These are phyloP conservation scores for Psococerastis gibbosa DNA, from an alignment of 2,888 invertebrate species.

Conservation along the genomic window DNA sequence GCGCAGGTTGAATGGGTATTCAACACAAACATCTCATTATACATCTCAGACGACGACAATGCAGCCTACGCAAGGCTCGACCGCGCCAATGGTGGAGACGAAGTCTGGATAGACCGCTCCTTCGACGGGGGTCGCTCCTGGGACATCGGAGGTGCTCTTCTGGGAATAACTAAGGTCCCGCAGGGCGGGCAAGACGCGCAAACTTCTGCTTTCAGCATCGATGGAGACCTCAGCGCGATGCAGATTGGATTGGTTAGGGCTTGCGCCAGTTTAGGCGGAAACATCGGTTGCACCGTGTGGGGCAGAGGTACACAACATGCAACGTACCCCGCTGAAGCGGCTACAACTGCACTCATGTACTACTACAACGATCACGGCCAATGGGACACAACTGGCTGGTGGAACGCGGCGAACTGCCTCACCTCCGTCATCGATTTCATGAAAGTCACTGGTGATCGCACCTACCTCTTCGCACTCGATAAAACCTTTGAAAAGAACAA, in stretches of 20 bases:
- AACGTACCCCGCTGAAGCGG: neutral
- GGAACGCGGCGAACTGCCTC: slow-evolving; percentile 1
- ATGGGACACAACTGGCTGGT: slow-evolving; percentile 6
- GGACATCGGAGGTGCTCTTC: neutral
- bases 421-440: slow-evolving; percentile 2
- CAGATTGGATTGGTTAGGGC: neutral
- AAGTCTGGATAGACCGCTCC: neutral
- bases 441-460: neutral
- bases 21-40: neutral
- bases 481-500: neutral
- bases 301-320: neutral
- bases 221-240: neutral
- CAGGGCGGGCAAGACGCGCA: neutral
- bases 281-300: neutral
- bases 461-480: neutral
- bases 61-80: neutral
- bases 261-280: neutral
- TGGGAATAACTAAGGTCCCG: neutral
- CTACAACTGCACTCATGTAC: neutral
- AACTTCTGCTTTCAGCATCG: neutral
- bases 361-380: neutral
- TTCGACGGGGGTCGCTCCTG: neutral
- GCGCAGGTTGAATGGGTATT: neutral
- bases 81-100: neutral
- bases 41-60: neutral